Conservation (phyloP, 2,888 invertebrate genomes). For the Drosophila putrida region DNA sequence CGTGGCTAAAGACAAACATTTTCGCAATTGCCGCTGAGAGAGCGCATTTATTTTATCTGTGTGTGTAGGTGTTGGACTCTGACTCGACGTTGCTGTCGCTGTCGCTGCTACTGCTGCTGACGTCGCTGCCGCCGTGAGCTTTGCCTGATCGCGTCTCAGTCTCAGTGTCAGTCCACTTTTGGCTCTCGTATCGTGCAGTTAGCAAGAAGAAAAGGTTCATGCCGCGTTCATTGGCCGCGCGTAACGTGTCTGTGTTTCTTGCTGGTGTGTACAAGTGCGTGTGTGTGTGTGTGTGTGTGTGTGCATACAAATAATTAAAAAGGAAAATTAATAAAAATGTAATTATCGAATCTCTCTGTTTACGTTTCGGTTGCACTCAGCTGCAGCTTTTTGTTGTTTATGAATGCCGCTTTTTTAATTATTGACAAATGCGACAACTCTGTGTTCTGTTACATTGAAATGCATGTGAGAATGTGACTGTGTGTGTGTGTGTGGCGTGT, state of each 20-base stretch:
- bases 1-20: constrained; percentile 56
- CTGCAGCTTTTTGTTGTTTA: background rate
- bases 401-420: constrained; percentile 24
- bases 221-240: constrained; percentile 64
- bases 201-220: constrained; percentile 45
- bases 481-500: constrained; percentile 10
- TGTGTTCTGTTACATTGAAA: constrained; percentile 17
- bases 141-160: constrained; percentile 69
- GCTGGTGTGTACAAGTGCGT: constrained; percentile 45
- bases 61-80: constrained; percentile 59
- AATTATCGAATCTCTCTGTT: constrained; percentile 43
- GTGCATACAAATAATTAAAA: constrained; percentile 47
- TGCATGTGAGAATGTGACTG: constrained; percentile 15
- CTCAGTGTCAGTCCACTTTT: constrained; percentile 68
- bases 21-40: constrained; percentile 52
- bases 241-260: constrained; percentile 57
- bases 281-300: constrained; percentile 22
- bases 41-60: constrained; percentile 27
- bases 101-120: constrained; percentile 35
- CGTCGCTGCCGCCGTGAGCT: constrained; percentile 62
- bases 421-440: constrained; percentile 43
- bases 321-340: constrained; percentile 46
- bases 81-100: constrained; percentile 31
- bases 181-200: constrained; percentile 72
- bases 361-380: constrained; percentile 32